Evolutionary conservation across 1,140 invertebrate genomes (phyloP), one percentile per base, ranked within the genome.

Genomic region (Pseudobourletiella spinata): DNA sequence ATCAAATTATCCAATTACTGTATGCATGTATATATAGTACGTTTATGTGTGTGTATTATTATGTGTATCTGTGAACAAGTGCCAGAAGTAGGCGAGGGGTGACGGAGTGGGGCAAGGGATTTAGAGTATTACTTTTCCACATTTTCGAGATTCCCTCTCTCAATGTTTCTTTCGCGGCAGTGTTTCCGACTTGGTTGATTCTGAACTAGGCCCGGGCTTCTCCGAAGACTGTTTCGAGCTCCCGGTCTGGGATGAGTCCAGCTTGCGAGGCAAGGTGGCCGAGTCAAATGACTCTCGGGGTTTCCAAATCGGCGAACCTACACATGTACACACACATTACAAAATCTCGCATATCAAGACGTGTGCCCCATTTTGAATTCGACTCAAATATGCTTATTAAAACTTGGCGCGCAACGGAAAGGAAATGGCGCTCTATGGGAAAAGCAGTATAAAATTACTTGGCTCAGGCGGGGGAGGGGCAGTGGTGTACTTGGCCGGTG

Each of bases 301-400:
- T 84, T 91, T 92, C 88, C 88, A 91, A 76, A 91, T 85, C 74
- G 88, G 88, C 74, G 88, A 91, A 76, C 87, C 86, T 85, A 32
- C 79, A 82, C n/a, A n/a, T n/a, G n/a, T n/a, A n/a, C 78, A n/a
- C n/a, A 79, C 72, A 67, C 70, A 72, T 71, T 64, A 56, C 55
- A 61, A 54, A 46, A 60, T 59, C 48, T 52, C 57, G 61, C 43
- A 63, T 25, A 63, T 42, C 52, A 42, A 64, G 35, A 46, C 26
- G 24, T 35, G 29, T 26, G 42, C n/a, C n/a, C n/a, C n/a, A n/a
- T n/a, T 54, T 70, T 32, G 39, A 22, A n/a, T n/a, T n/a, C n/a
- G n/a, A n/a, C n/a, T n/a, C n/a, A n/a, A n/a, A n/a, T n/a, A n/a
- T n/a, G n/a, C n/a, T n/a, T n/a, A n/a, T n/a, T n/a, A n/a, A n/a